A percentile compares a stretch with the other conserved stretches of the same genome.
These are phyloP conservation scores for Tapera naevia DNA, from an alignment of 2,797 vertebrate genomes.

Conservation along the genomic window DNA sequence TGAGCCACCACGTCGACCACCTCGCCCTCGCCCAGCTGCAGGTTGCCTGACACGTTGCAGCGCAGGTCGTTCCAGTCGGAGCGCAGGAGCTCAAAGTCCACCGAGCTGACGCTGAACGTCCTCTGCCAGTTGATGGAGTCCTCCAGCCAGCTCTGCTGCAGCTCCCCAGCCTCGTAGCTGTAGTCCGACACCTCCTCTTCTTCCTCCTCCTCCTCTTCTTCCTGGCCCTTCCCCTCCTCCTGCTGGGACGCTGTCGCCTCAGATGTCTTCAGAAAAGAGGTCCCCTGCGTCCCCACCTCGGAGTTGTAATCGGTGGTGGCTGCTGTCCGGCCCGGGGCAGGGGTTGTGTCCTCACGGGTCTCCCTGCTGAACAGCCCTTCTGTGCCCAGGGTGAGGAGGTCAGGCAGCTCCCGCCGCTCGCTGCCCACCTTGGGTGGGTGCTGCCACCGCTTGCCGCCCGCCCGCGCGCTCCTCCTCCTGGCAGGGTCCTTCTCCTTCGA, in stretches of 20 bases:
- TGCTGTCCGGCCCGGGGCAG: neutral
- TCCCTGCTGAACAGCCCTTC: conserved; percentile 54
- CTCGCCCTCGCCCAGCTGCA: conserved; percentile 93
- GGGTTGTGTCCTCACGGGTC: neutral
- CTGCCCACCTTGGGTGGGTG: neutral
- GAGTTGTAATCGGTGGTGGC: conserved; percentile 68
- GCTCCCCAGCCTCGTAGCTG: conserved; percentile 84
- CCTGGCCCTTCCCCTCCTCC: conserved; percentile 70
- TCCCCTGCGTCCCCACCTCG: conserved; percentile 69
- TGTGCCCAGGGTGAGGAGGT: neutral
- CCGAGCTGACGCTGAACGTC: conserved; percentile 92
- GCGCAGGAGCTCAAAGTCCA: conserved; percentile 96
- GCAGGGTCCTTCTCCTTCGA: conserved; percentile 60
- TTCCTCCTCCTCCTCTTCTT: conserved; percentile 79
- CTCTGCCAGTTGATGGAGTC: conserved; percentile 97
- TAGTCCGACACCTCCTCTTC: conserved; percentile 83
- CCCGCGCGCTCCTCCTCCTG: conserved; percentile 8
- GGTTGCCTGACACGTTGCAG: conserved; percentile 96
- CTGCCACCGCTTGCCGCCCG: conserved; percentile 21
- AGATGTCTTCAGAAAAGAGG: conserved; percentile 86
- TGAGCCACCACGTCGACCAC: conserved; percentile 94
- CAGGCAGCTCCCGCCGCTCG: neutral
- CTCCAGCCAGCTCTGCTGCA: conserved; percentile 89
- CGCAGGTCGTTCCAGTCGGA: conserved; percentile 98
- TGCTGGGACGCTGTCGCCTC: conserved; percentile 81